Base-by-base conservation (phyloP, 1,140 invertebrate genomes). In the Magallana angulata region DNA sequence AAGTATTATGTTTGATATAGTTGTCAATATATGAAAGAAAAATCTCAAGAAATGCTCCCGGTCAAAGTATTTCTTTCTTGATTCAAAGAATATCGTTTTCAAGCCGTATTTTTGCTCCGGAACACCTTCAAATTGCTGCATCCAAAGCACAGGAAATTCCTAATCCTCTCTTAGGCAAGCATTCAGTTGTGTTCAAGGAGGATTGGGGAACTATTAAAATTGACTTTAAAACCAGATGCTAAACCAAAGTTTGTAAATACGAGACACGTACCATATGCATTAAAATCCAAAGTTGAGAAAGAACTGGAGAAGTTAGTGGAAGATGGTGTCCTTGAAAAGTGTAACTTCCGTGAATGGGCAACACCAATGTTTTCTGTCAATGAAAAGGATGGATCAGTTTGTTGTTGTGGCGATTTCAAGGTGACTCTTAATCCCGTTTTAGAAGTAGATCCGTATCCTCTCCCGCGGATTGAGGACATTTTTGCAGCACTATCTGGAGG, bases 371-470 rank as follows among this genome's bases (percentile, higher is more conserved):
- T 95, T 5, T 90, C 91, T 0, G 91, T 95, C 7, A 58, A 91
- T 7, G 95, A 95, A 91, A 68, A 90, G 58, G 90, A 94, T 89
- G 92, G 92, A 62, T 88, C 81, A 36, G 89, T 95, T 14, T 87
- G 94, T 16, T 87, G 94, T 24, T 94, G 94, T 89, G 93, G 94
- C 11, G 94, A 95, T 87, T 95, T 93, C 82, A 96, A 92, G 76
- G 84, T 90, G 12, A 89, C 87, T 9, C 76, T 92, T 0, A 92
- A 92, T 84, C 68, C 57, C 18, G 56, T 60, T 1, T 57, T 60
- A 82, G 56, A 81, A 18, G 56, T 86, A 11, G 82, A 89, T 68
- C 64, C 76, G 30, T 86, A 86, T 36, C 81, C 60, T 60, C 91
- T 91, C 56, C 36, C 36, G 36, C 36, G 3, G 36, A 36, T 36